phyloP scores from a whole-genome alignment of 2,888 invertebrate genomes.

The Pammene aurita region DNA sequence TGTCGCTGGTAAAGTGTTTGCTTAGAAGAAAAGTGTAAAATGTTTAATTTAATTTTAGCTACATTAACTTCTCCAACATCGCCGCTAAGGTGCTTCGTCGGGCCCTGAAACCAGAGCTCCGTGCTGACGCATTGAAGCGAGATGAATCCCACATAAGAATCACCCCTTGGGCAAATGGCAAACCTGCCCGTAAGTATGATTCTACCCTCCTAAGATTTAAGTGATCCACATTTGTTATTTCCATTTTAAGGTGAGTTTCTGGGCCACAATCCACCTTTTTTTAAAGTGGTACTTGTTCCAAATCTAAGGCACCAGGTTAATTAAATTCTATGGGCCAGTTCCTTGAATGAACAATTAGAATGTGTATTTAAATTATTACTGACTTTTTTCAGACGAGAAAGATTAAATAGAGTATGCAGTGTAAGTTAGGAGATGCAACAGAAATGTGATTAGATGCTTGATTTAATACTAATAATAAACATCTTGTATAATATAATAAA shows the following conservation, averaged over 20 bases:
- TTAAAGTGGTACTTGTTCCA: no score
- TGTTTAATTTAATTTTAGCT: constrained; percentile 82
- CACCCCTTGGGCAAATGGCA: constrained; percentile 96
- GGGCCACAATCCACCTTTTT: not conserved
- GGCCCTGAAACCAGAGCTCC: constrained; percentile 90
- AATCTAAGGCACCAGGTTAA: no score
- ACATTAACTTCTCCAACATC: constrained; percentile 97
- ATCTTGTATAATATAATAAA: no score
- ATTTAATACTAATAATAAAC: constrained; percentile 47
- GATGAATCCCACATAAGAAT: constrained; percentile 90
- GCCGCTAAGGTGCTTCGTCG: constrained; percentile 92
- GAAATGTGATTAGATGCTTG: constrained; percentile 32
- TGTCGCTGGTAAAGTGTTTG: no score
- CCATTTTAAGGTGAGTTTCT: not conserved
- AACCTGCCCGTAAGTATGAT: constrained; percentile 88
- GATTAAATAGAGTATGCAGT: constrained; percentile 56
- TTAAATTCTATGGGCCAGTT: no score
- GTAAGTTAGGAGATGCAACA: constrained; percentile 62
- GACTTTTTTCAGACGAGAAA: constrained; percentile 75
- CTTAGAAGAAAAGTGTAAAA: not conserved
- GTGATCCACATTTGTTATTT: not conserved
- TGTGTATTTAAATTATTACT: not conserved
- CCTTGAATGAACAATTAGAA: not conserved
- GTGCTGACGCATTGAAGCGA: constrained; percentile 89
- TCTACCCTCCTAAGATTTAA: not conserved